Conservation (phyloP, 2,797 vertebrate genomes). For the Leptodactylus fallax region DNA sequence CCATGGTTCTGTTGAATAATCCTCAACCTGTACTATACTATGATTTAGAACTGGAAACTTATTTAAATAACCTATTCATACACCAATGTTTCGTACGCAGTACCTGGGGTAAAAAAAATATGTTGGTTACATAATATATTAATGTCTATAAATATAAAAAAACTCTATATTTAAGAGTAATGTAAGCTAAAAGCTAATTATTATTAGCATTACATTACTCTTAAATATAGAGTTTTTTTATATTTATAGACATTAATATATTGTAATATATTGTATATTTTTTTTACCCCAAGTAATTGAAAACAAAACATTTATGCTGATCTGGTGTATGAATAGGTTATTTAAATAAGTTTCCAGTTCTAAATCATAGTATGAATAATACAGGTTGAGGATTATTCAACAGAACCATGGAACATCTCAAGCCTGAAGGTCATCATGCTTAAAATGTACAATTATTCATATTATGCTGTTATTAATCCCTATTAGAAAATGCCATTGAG, state of each 20-base stretch:
- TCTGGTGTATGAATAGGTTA: background rate
- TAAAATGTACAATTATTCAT: background rate
- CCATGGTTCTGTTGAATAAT: background rate
- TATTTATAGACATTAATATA: background rate
- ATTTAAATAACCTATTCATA: background rate
- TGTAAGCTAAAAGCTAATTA: too few species aligned
- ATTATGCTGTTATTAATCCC: background rate
- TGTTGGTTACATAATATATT: too few species aligned
- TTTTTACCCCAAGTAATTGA: background rate
- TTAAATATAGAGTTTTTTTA: background rate
- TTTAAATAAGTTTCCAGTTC: background rate
- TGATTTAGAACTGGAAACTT: too few species aligned
- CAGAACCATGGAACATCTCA: background rate
- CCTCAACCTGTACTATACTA: background rate
- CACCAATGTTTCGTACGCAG: background rate
- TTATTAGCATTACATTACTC: too few species aligned
- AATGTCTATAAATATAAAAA: background rate
- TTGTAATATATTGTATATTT: background rate
- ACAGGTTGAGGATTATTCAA: background rate
- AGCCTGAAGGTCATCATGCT: constrained; percentile 4
- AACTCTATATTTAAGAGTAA: background rate
- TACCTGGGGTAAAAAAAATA: background rate
- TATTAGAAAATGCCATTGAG: background rate
- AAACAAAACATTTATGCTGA: background rate
- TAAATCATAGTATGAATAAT: background rate